phyloP scores from a whole-genome alignment of 2,113 vertebrate species.

The Dromas ardeola region DNA sequence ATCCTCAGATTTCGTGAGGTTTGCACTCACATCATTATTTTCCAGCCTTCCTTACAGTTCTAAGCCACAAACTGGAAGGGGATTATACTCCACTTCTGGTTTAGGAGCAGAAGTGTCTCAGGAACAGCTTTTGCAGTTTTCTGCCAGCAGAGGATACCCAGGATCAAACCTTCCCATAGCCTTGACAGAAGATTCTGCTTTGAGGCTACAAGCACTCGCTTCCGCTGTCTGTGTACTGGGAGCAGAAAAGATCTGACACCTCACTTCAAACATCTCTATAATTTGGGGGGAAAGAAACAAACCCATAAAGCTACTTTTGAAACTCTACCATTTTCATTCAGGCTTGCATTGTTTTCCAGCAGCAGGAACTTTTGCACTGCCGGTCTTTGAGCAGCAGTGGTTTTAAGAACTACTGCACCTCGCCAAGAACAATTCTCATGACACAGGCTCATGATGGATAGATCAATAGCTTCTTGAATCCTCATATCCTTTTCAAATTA shows the following conservation, averaged over 20 bases:
- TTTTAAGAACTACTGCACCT: not conserved
- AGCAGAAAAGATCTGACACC: not conserved
- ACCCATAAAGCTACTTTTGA: not conserved
- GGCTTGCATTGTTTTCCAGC: not conserved
- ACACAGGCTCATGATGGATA: constrained; percentile 27
- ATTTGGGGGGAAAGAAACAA: not conserved
- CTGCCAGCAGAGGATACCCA: constrained; percentile 49
- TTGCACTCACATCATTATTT: not conserved
- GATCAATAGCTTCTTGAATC: constrained; percentile 68
- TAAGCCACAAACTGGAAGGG: not conserved
- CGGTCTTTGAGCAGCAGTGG: not conserved
- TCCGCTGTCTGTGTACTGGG: not conserved
- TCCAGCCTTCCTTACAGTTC: not conserved
- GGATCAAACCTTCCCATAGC: not conserved
- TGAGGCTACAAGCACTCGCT: not conserved
- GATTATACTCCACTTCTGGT: not conserved
- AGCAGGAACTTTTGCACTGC: not conserved
- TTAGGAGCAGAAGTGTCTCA: not conserved
- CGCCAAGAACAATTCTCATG: constrained; percentile 4
- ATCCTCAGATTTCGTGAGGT: not conserved
- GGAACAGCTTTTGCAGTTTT: constrained; percentile 27
- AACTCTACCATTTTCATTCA: not conserved
- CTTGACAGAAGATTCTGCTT: not conserved
- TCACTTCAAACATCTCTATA: not conserved
- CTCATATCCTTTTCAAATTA: constrained; percentile 72